Evolutionary conservation across 2,113 vertebrate genomes (phyloP), one percentile per base, ranked within the genome.

Genomic region (Lepidothrix coronata): DNA sequence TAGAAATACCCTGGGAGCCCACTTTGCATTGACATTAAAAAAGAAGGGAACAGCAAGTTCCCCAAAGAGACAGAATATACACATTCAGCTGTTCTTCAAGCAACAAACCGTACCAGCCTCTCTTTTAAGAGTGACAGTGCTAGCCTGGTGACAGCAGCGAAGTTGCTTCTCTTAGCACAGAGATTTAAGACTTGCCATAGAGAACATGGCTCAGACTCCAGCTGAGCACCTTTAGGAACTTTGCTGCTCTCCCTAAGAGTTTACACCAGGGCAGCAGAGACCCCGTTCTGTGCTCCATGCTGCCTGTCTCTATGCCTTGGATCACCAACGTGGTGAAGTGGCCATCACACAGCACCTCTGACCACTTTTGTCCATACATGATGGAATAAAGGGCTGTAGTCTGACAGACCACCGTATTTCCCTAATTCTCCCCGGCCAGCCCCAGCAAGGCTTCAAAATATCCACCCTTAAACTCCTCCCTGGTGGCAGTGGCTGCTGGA

Each of bases 301-400:
- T 51, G 48, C 39, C 30, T 22, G 14, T 55, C 66, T 57, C 79
- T 6, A 8, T 9, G 67, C 14, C 68, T 89, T 79, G 30, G 20
- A 62, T 31, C 35, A 57, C 57, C 41, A 55, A 3, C 14, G 6
- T 2, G 43, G 12, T 2, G 17, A n/a, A 44, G n/a, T 5, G 19
- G 58, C 61, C 72, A 59, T 33, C 59, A 78, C 52, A 13, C 31
- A 79, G 63, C 30, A 23, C 54, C 49, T 57, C 63, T 25, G 31
- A 46, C 43, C 1, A 0, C 58, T 92, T 71, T 37, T 1, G 2
- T 51, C 70, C 33, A 23, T 22, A 27, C 2, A 1, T 5, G 1
- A 9, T 37, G 27, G 33, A 14, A 57, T 62, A 81, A 63, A n/a
- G 8, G 14, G 8, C 41, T 41, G 12, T 35, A 35, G 16, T 44